Base-by-base conservation (phyloP, 2,888 invertebrate genomes). In the Platycheirus albimanus region DNA sequence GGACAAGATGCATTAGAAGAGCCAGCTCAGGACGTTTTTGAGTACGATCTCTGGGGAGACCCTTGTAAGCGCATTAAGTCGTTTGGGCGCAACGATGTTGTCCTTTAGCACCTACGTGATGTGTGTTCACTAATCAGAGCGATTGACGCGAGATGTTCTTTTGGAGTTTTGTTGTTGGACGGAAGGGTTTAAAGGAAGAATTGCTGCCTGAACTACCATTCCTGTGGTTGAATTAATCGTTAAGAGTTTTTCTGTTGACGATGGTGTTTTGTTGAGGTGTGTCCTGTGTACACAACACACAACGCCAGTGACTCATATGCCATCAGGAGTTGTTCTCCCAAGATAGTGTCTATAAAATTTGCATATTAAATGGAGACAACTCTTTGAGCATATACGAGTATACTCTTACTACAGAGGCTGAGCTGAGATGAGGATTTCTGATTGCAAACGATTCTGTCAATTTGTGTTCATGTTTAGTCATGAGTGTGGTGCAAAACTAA, bases 81-180 rank as follows among this genome's bases (percentile, higher is more conserved):
- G 83, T 83, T 74, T 83, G 83, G 78, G 83, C 69, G 63, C 83
- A 83, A 83, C 83, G 78, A 83, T 70, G 83, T 83, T 83, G 83
- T 83, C 83, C 72, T 78, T 83, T 83, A 83, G 83, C 83, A 83
- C 83, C 83, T 83, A 83, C 83, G 83, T 83, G 78, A 78, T 83
- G 77, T 83, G 83, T 83, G 83, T 83, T 83, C 83, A 78, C 83
- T 83, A 83, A 83, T 83, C 83, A 83, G 83, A 78, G 83, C 83
- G 78, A 77, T 74, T 77, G 83, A 83, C 72, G 83, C 72, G 77
- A 56, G 63, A 72, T 71, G 63, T 72, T 76, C 51, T 36, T 58
- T 58, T 56, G 28, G 11, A 33, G 20, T 58, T 64, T 49, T 64
- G 51, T 49, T 67, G 28, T 30, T 45, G 45, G 19, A n/a, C 7